phyloP scores from a whole-genome alignment of 2,113 vertebrate genomes.

The Lipotes vexillifer region DNA sequence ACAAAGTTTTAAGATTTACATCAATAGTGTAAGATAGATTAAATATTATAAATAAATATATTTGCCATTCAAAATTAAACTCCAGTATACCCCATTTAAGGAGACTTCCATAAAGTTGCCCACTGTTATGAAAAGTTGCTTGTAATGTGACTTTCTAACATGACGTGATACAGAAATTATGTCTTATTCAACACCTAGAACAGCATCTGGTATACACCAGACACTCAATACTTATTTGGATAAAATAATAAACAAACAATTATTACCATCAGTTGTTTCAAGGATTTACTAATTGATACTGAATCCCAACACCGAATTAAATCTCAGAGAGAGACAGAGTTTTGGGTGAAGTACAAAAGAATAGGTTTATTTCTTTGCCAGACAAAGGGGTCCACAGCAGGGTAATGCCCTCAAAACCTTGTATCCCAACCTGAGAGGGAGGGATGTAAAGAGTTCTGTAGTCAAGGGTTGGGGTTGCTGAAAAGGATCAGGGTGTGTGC shows the following conservation, averaged over 20 bases:
- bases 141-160: neutral
- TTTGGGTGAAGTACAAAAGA: too few species aligned
- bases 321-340: too few species aligned
- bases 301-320: too few species aligned
- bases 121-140: neutral
- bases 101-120: neutral
- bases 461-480: too few species aligned
- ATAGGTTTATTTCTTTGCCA: too few species aligned
- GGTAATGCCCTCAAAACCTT: too few species aligned
- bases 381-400: too few species aligned
- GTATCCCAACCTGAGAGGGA: too few species aligned
- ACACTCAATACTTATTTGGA: neutral
- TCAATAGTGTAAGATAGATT: neutral
- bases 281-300: neutral
- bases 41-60: neutral
- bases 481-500: too few species aligned
- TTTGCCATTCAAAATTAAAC: neutral
- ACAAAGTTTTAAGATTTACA: neutral
- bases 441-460: too few species aligned
- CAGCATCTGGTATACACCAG: neutral
- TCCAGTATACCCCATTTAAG: neutral
- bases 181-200: neutral
- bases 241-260: neutral
- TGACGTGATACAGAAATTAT: neutral
- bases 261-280: neutral